Conservation (phyloP, 1,140 invertebrate genomes). For the Phortica variegata region DNA sequence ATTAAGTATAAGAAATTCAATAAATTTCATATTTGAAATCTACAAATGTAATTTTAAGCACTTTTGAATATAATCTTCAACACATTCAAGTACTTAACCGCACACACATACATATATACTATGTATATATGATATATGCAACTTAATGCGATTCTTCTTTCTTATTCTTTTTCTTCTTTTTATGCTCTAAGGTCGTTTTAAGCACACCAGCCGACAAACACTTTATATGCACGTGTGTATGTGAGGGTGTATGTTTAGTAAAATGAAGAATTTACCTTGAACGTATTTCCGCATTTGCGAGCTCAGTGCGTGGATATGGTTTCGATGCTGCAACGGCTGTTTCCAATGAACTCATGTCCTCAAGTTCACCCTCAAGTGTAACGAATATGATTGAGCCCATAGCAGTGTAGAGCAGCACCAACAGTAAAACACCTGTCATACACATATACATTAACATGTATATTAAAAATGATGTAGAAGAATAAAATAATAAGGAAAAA, state of each 20-base stretch:
- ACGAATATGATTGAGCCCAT: conserved; percentile 91
- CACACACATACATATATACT: no score
- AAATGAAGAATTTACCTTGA: conserved; percentile 44
- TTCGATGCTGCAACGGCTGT: conserved; percentile 66
- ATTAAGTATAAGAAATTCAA: no score
- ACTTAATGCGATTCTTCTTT: no score
- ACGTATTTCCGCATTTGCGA: conserved; percentile 58
- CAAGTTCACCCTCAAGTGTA: conserved; percentile 74
- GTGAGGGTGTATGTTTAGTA: not conserved
- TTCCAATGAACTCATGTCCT: conserved; percentile 47
- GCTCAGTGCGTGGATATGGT: conserved; percentile 60
- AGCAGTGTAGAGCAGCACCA: conserved; percentile 86
- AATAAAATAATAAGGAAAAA: not conserved
- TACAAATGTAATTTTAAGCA: no score
- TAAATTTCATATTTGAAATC: no score
- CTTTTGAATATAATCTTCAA: no score
- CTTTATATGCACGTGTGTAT: not conserved
- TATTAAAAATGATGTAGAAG: not conserved
- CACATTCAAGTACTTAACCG: no score
- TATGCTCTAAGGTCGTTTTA: no score
- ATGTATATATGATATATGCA: no score
- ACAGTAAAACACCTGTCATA: conserved; percentile 79
- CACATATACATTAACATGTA: not conserved
- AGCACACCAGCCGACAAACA: no score
- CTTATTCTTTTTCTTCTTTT: no score